These are phyloP conservation scores for Morus bassanus DNA, from an alignment of 2,797 vertebrate species.

Conservation along the genomic window DNA sequence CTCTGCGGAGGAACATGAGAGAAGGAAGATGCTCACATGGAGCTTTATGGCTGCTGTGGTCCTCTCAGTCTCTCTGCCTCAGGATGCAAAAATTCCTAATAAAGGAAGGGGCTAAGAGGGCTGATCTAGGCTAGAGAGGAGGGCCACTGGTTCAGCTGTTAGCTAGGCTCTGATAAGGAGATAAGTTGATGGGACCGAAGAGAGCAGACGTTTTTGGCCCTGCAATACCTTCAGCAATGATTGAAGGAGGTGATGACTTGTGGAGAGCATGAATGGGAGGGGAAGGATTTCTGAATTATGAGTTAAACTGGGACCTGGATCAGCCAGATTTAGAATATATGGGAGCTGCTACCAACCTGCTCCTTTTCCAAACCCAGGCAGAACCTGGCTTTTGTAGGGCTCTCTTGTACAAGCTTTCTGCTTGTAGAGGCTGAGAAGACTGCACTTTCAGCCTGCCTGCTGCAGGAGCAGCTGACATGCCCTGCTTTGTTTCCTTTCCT, in stretches of 20 bases:
- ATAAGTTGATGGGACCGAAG: neutral
- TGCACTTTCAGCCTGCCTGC: neutral
- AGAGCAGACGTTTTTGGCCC: neutral
- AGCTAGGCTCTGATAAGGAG: neutral
- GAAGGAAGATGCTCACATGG: neutral
- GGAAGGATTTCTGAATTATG: neutral
- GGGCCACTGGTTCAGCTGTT: neutral
- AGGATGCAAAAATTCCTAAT: neutral
- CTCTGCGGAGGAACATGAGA: accelerated
- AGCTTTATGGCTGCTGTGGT: neutral
- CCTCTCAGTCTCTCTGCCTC: neutral
- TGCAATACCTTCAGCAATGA: neutral
- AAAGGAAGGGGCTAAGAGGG: neutral
- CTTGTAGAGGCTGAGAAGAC: neutral
- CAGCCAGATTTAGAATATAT: neutral
- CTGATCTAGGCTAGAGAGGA: neutral
- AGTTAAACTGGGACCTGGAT: neutral
- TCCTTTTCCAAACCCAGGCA: neutral
- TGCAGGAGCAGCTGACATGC: accelerated
- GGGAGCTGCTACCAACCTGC: neutral
- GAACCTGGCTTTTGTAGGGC: neutral
- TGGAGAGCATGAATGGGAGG: neutral
- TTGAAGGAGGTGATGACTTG: neutral
- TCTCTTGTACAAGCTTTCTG: neutral
- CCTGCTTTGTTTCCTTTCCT: neutral